A percentile compares a stretch with the other conserved stretches of the same genome.
Conservation (phyloP, 2,888 invertebrate species). For the Eurois occulta region DNA sequence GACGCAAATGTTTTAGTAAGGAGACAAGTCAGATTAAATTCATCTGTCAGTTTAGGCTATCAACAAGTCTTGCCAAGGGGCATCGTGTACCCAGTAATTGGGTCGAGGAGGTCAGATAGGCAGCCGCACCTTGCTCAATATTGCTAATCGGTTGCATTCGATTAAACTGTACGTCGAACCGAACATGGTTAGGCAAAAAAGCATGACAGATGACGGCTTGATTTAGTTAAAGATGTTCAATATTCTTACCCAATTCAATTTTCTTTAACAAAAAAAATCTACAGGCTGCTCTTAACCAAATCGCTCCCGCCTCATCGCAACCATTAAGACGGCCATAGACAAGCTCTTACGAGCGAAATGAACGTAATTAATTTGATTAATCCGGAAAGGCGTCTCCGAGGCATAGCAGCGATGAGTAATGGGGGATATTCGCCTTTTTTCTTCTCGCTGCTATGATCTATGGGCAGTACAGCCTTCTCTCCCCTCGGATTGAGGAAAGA, state of each 20-base stretch:
- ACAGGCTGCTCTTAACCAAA: constrained; percentile 30
- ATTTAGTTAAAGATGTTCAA: neutral
- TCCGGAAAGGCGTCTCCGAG: constrained; percentile 79
- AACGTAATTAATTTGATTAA: constrained; percentile 88
- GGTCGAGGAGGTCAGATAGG: neutral
- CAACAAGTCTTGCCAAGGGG: neutral
- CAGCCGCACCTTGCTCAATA: neutral
- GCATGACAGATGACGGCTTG: too few species aligned
- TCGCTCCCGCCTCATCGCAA: constrained; percentile 57
- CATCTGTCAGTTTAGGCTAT: neutral
- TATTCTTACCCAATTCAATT: neutral
- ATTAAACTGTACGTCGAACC: neutral
- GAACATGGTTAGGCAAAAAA: neutral
- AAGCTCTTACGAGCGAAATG: constrained; percentile 77
- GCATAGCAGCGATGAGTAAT: constrained; percentile 82
- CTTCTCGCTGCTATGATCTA: constrained; percentile 62
- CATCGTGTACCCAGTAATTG: neutral
- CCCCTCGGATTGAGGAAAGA: constrained; percentile 16
- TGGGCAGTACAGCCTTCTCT: constrained; percentile 27
- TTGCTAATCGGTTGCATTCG: neutral
- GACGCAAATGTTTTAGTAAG: neutral
- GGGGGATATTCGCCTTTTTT: constrained; percentile 69
- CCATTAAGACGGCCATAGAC: constrained; percentile 56
- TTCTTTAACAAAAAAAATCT: constrained; percentile 18
- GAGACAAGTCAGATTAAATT: neutral